phyloP scores from a whole-genome alignment of 2,113 vertebrate genomes.

The Ammodytes dubius region DNA sequence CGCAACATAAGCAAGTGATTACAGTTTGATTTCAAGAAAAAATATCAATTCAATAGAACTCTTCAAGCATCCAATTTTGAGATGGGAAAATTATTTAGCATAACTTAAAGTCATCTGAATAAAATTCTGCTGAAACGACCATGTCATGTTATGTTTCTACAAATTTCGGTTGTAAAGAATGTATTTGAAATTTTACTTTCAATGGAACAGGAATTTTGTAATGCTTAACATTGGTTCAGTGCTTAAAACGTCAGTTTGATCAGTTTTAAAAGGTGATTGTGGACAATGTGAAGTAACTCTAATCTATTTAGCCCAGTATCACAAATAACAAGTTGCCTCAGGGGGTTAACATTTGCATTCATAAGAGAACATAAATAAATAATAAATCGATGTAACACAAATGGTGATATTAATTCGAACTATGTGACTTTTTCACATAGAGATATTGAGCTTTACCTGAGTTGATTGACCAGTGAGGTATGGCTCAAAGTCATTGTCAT shows the following conservation, averaged over 20 bases:
- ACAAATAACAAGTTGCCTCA: too few relatives aligned
- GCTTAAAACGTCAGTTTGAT: neutral
- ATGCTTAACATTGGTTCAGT: neutral
- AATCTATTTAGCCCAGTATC: too few relatives aligned
- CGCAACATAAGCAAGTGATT: slow-evolving; percentile 42
- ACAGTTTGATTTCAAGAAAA: slow-evolving; percentile 11
- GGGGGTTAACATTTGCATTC: too few relatives aligned
- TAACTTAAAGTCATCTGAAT: neutral
- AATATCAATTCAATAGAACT: slow-evolving; percentile 1
- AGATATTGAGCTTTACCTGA: slow-evolving; percentile 85
- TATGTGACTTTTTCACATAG: neutral
- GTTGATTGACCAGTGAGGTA: slow-evolving; percentile 95
- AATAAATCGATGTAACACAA: neutral
- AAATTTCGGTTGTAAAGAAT: neutral
- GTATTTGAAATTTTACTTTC: neutral
- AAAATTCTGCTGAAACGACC: neutral
- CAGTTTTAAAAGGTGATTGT: neutral
- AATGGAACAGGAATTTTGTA: neutral
- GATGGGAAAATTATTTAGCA: neutral
- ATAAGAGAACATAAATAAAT: too few relatives aligned
- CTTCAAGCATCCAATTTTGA: neutral
- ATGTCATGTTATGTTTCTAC: neutral
- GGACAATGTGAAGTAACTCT: neutral
- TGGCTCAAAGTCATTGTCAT: slow-evolving; percentile 96
- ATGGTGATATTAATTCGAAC: neutral